Evolutionary conservation across 2,888 invertebrate species (phyloP), one percentile per base, ranked within the genome.

Genomic region (Metacarcinus magister): DNA sequence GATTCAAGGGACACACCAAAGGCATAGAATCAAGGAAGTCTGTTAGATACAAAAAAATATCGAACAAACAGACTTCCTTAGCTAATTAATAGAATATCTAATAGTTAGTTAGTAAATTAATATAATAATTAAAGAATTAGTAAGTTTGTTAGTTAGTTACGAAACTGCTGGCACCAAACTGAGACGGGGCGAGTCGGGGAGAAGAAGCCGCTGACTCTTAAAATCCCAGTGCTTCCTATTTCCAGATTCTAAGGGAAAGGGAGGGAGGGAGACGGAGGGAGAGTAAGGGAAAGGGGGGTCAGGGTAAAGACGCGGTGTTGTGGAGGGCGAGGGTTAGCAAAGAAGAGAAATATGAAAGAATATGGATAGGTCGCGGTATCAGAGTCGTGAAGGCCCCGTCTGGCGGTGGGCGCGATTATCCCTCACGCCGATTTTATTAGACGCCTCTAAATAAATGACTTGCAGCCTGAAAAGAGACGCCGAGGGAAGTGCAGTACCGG

Each of bases 401-500:
- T 95, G 96, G 95, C 95, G 87, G 92, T 43, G 67, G 82, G 92
- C 48, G 94, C 96, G 96, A 96, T 96, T 96, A 96, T 96, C 95
- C 96, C 95, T 96, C 96, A 96, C 95, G 94, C 96, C 96, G 95
- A 96, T 96, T 96, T 96, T 96, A 96, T 96, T 96, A 96, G 96
- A 96, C 96, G 95, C 95, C 94, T 95, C 96, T 90, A 95, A 96
- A 96, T 96, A 96, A 96, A 96, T 96, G 96, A 96, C 96, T 96
- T 96, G 95, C 93, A 94, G 90, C 28, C 95, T 95, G 94, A 94
- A 95, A 95, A 95, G 95, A 95, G 95, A 95, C 95, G 95, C 60
- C 90, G 94, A 43, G 94, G 67, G 94, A 67, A 92, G 89, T 92
- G 92, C 92, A 93, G 95, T 75, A 39, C 39, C 89, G 93, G 48